phyloP scores from a whole-genome alignment of 30 jellyfish, hydroid and myxozoan species.

The Hydra vulgaris region DNA sequence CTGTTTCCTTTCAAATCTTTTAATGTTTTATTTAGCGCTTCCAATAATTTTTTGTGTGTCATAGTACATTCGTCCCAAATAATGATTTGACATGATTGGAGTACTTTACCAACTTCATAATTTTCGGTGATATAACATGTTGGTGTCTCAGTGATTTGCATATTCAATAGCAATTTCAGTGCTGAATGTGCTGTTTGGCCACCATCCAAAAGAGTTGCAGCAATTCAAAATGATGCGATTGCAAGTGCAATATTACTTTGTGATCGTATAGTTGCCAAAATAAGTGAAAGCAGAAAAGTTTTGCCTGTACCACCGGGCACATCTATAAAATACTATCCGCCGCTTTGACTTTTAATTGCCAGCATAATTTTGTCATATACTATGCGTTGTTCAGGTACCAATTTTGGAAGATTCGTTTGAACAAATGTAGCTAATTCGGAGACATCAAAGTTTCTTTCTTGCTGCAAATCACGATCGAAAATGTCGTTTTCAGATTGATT shows the following conservation, averaged over 20 bases:
- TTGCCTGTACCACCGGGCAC: slow-evolving; percentile 85
- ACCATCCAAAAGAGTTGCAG: slow-evolving; percentile 53
- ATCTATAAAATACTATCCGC: slow-evolving; percentile 29
- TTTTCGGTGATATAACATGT: slow-evolving; percentile 3
- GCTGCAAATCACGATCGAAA: background rate
- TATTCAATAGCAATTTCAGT: slow-evolving; percentile 21
- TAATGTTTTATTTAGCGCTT: slow-evolving; percentile 33
- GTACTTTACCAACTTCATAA: slow-evolving; percentile 17
- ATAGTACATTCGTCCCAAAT: slow-evolving; percentile 40
- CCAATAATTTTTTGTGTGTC: slow-evolving; percentile 39
- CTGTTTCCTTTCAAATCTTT: slow-evolving; percentile 15
- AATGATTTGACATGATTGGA: slow-evolving; percentile 14
- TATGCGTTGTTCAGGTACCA: background rate
- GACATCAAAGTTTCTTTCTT: background rate
- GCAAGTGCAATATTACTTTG: slow-evolving; percentile 39
- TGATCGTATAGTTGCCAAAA: slow-evolving; percentile 20
- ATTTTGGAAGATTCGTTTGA: background rate
- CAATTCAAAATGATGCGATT: slow-evolving; percentile 52
- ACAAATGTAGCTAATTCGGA: background rate
- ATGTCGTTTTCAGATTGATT: too few relatives aligned
- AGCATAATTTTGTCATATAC: background rate
- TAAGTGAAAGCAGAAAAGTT: slow-evolving; percentile 24
- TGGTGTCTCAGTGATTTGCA: slow-evolving; percentile 14
- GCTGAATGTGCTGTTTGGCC: slow-evolving; percentile 49
- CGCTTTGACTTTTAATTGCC: background rate